Conservation (phyloP, 2,888 invertebrate genomes). For the Ypsolopha sequella region DNA sequence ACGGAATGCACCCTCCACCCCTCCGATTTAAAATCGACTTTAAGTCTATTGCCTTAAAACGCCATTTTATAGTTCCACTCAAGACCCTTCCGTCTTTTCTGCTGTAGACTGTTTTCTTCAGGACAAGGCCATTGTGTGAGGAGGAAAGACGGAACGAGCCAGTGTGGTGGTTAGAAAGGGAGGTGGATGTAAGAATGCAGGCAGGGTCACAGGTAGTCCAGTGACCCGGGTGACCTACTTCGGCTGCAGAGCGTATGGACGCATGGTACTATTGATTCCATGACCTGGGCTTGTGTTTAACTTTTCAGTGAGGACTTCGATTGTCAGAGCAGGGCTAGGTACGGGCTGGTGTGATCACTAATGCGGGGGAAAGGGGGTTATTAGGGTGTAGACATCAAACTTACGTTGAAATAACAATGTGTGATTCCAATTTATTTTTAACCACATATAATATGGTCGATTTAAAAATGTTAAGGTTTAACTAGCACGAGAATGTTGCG, state of each 20-base stretch:
- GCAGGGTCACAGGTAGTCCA: conserved; percentile 61
- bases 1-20: too few relatives aligned
- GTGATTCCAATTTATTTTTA: too few relatives aligned
- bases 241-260: conserved; percentile 24
- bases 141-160: conserved; percentile 23
- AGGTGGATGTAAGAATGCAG: conserved; percentile 44
- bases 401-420: too few relatives aligned
- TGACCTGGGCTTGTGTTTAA: conserved; percentile 21
- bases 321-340: too few relatives aligned
- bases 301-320: too few relatives aligned
- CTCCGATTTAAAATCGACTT: background rate
- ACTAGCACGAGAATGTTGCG: too few relatives aligned
- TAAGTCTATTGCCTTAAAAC: conserved; percentile 16
- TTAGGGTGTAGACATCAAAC: too few relatives aligned
- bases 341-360: too few relatives aligned
- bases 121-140: conserved; percentile 48
- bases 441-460: too few relatives aligned
- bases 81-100: background rate
- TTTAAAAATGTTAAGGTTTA: too few relatives aligned
- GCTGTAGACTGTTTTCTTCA: conserved; percentile 23
- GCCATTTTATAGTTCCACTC: background rate
- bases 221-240: conserved; percentile 51
- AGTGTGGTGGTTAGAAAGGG: conserved; percentile 21
- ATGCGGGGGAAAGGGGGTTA: too few relatives aligned
- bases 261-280: conserved; percentile 58